These are phyloP conservation scores for Elanoides forficatus DNA, from an alignment of 2,113 vertebrate genomes.

Conservation along the genomic window DNA sequence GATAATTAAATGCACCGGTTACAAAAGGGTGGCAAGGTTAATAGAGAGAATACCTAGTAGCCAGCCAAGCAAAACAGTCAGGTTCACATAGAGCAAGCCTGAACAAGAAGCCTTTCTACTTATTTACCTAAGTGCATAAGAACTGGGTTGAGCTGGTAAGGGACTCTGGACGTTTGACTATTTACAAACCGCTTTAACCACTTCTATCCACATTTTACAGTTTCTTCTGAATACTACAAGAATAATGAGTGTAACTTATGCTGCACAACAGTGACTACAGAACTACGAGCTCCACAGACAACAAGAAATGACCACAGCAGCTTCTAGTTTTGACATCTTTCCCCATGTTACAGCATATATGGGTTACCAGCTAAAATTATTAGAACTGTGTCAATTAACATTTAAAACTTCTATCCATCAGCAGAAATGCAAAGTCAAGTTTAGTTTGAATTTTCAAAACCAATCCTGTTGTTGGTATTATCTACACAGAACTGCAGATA, in stretches of 20 bases:
- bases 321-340: not conserved
- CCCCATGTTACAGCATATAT: not conserved
- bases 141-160: slow-evolving; percentile 72
- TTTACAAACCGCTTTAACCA: slow-evolving; percentile 75
- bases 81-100: slow-evolving; percentile 88
- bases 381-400: not conserved
- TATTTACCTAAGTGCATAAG: slow-evolving; percentile 73
- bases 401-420: not conserved
- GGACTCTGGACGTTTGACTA: slow-evolving; percentile 64
- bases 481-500: not conserved
- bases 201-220: slow-evolving; percentile 69
- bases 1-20: slow-evolving; percentile 92
- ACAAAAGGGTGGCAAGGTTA: slow-evolving; percentile 94
- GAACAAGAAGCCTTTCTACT: slow-evolving; percentile 91
- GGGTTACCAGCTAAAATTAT: not conserved
- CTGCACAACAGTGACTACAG: not conserved
- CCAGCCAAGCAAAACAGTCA: slow-evolving; percentile 89
- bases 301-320: not conserved
- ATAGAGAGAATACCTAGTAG: slow-evolving; percentile 92
- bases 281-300: not conserved
- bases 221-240: slow-evolving; percentile 36
- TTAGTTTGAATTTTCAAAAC: not conserved
- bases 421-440: not conserved
- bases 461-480: not conserved
- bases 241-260: slow-evolving; percentile 1